Evolutionary conservation across 2,113 vertebrate genomes (phyloP).

Genomic region (Egretta garzetta): DNA sequence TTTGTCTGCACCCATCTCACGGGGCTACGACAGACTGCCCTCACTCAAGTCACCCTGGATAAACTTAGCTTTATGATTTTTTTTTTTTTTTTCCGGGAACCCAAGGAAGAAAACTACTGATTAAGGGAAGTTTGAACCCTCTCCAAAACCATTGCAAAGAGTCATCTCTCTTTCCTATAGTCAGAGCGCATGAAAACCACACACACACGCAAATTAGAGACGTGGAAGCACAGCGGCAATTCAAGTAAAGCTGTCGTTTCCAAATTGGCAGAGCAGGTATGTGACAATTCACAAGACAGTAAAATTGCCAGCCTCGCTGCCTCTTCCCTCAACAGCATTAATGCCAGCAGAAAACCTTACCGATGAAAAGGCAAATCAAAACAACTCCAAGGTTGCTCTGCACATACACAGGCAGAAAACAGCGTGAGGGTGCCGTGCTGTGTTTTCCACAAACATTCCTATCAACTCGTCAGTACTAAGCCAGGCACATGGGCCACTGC

Average conservation of each 20-base stretch:
- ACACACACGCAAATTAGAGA: neutral
- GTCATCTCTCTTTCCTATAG: neutral
- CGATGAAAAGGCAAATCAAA: slow-evolving; percentile 27
- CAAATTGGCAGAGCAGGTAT: neutral
- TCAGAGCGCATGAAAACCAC: neutral
- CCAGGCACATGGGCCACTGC: neutral
- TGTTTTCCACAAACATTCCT: neutral
- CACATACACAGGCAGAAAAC: neutral
- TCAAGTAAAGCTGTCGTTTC: neutral
- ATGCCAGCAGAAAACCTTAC: neutral
- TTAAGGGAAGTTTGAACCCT: slow-evolving; percentile 13
- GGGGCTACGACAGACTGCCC: neutral
- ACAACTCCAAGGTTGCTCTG: neutral
- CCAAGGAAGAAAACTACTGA: neutral
- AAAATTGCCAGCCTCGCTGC: neutral
- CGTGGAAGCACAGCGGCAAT: neutral
- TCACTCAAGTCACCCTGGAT: neutral
- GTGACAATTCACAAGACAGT: neutral
- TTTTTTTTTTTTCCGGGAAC: neutral
- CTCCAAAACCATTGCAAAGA: slow-evolving; percentile 42
- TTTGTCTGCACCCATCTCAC: neutral
- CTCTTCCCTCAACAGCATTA: neutral
- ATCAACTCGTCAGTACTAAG: neutral
- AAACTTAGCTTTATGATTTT: slow-evolving; percentile 21
- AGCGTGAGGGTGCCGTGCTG: neutral